These are phyloP conservation scores for Aphelinus atriplicis DNA, from an alignment of 1,140 invertebrate species.

Conservation along the genomic window DNA sequence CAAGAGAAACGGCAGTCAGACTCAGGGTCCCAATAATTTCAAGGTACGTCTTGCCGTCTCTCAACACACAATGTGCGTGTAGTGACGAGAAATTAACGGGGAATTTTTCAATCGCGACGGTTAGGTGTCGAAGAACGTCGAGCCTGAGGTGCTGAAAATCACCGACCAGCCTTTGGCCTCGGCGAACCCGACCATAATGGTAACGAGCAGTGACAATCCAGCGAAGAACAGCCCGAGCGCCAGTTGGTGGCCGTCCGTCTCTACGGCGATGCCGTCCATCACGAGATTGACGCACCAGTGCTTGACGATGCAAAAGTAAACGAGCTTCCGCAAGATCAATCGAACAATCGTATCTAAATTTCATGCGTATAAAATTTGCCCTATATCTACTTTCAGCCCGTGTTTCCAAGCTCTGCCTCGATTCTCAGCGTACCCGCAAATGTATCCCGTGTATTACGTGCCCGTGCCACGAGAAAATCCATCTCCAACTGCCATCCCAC, in stretches of 20 bases:
- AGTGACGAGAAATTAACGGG: background rate
- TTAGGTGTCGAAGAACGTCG: slow-evolving; percentile 49
- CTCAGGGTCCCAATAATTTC: slow-evolving; percentile 47
- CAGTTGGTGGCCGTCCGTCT: slow-evolving; percentile 72
- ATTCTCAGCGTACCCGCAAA: slow-evolving; percentile 55
- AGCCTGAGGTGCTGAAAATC: slow-evolving; percentile 35
- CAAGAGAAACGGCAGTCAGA: slow-evolving; percentile 54
- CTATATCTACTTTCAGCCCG: slow-evolving; percentile 31
- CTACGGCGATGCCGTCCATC: slow-evolving; percentile 65
- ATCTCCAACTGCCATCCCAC: slow-evolving; percentile 31
- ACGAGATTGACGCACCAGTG: slow-evolving; percentile 53
- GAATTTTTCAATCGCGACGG: background rate
- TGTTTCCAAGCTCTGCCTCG: slow-evolving; percentile 36
- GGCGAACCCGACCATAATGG: background rate
- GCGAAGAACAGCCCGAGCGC: no score
- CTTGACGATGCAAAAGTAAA: slow-evolving; percentile 45
- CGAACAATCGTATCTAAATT: background rate
- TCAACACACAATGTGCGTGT: background rate
- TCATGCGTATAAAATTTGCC: no score
- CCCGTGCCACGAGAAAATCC: slow-evolving; percentile 52
- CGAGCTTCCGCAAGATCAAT: background rate
- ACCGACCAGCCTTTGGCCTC: background rate
- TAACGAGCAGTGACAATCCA: slow-evolving; percentile 19
- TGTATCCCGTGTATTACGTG: slow-evolving; percentile 73
- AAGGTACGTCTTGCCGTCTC: slow-evolving; percentile 44